Evolutionary conservation across 2,888 invertebrate genomes (phyloP).

Genomic region (Parapristionchus giblindavisi): DNA sequence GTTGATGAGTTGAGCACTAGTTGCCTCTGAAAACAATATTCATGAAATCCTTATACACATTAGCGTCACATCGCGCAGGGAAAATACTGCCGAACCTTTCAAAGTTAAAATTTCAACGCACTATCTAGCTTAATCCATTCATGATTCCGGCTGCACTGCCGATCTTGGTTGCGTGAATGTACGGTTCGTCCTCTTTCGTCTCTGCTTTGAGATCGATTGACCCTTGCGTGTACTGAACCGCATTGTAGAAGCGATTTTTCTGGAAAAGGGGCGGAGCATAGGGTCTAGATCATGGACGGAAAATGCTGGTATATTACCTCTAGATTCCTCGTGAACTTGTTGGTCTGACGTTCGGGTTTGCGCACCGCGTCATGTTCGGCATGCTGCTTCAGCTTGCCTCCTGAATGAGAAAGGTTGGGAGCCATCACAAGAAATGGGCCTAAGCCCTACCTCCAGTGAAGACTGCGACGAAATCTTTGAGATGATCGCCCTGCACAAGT

Average conservation of each 20-base stretch:
- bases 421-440: too few relatives aligned
- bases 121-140: too few relatives aligned
- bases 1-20: too few relatives aligned
- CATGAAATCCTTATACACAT: too few relatives aligned
- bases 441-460: slow-evolving; percentile 17
- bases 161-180: slow-evolving; percentile 18
- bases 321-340: neutral
- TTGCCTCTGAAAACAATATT: too few relatives aligned
- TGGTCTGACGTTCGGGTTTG: slow-evolving; percentile 3
- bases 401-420: neutral
- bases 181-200: slow-evolving; percentile 1
- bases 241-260: slow-evolving; percentile 24
- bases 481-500: slow-evolving; percentile 9
- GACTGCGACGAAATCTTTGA: slow-evolving; percentile 30
- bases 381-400: slow-evolving; percentile 19
- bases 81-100: too few relatives aligned
- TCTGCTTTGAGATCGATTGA: neutral
- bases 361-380: slow-evolving; percentile 17
- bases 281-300: too few relatives aligned
- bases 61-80: too few relatives aligned
- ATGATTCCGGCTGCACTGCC: neutral
- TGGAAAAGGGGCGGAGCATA: too few relatives aligned
- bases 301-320: neutral
- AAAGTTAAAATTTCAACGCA: too few relatives aligned
- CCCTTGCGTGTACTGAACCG: slow-evolving; percentile 11